A percentile compares a stretch with the other conserved stretches of the same genome.
phyloP scores from a whole-genome alignment of 1,140 invertebrate species.

The Apis laboriosa region DNA sequence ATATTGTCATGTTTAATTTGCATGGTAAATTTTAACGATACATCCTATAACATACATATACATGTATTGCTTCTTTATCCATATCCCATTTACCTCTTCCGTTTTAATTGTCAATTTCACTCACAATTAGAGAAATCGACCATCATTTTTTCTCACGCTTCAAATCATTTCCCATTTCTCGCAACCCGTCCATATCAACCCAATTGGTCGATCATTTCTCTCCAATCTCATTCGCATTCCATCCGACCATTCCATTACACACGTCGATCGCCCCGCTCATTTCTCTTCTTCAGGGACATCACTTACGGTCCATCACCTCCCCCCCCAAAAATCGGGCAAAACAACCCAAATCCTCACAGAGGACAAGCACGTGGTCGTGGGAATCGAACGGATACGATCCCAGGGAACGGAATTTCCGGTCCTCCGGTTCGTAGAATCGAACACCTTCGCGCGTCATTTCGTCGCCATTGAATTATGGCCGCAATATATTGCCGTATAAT shows the following conservation, averaged over 20 bases:
- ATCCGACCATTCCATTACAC: not conserved
- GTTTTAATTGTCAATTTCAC: too few relatives aligned
- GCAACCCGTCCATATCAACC: not conserved
- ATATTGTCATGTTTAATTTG: too few relatives aligned
- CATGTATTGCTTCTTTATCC: too few relatives aligned
- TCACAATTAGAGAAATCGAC: not conserved
- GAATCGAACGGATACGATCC: conserved; percentile 7
- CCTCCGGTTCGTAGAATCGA: conserved; percentile 5
- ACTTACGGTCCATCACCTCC: not conserved
- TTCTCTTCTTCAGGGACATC: not conserved
- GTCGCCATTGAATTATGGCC: conserved; percentile 52
- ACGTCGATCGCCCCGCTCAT: not conserved
- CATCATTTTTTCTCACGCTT: not conserved
- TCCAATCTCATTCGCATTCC: not conserved
- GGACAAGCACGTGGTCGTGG: conserved; percentile 25
- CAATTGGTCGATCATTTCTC: not conserved
- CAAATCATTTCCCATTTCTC: not conserved
- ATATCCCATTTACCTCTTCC: too few relatives aligned
- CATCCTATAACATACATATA: too few relatives aligned
- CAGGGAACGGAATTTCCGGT: conserved; percentile 19
- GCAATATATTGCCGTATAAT: conserved; percentile 52
- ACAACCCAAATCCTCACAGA: not conserved
- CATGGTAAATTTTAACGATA: too few relatives aligned
- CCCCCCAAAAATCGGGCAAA: not conserved
- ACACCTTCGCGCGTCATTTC: conserved; percentile 23